Evolutionary conservation across 2,797 vertebrate species (phyloP).

Genomic region (Bucorvus abyssinicus): DNA sequence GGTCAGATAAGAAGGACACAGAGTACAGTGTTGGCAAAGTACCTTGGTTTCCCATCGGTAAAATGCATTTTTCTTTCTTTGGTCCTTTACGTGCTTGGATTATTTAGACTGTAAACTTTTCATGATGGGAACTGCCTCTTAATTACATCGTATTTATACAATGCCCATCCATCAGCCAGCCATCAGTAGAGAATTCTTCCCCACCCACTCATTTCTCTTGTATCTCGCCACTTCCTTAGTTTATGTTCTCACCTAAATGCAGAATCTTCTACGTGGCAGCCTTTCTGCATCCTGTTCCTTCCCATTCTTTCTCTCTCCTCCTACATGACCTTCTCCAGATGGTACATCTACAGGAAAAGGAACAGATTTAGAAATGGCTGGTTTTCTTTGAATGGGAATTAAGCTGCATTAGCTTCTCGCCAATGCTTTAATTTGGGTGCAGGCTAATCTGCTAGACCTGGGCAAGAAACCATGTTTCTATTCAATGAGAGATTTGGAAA

Average conservation of each 20-base stretch:
- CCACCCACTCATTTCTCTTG: not conserved
- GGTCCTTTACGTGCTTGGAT: not conserved
- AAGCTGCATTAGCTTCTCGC: not conserved
- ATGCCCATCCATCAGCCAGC: not conserved
- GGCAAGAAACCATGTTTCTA: constrained; percentile 3
- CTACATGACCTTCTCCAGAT: constrained; percentile 8
- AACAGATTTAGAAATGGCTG: not conserved
- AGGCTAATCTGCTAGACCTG: constrained; percentile 24
- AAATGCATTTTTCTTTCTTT: not conserved
- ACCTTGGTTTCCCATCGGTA: constrained; percentile 9
- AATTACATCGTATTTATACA: not conserved
- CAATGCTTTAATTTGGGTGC: not conserved
- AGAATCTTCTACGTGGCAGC: not conserved
- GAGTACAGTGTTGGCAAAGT: not conserved
- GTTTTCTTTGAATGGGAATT: constrained; percentile 26
- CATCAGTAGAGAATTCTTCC: not conserved
- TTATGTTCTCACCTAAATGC: not conserved
- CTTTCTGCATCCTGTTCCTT: not conserved
- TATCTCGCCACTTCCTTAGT: not conserved
- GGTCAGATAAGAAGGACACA: constrained; percentile 42
- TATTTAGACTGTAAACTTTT: constrained; percentile 30
- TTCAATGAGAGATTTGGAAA: not conserved
- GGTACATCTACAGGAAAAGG: not conserved
- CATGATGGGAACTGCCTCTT: not conserved
- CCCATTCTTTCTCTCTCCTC: not conserved